A percentile compares a stretch with the other conserved stretches of the same genome.
phyloP scores from a whole-genome alignment of 2,888 invertebrate species.

The Scrobipalpa atriplicella region DNA sequence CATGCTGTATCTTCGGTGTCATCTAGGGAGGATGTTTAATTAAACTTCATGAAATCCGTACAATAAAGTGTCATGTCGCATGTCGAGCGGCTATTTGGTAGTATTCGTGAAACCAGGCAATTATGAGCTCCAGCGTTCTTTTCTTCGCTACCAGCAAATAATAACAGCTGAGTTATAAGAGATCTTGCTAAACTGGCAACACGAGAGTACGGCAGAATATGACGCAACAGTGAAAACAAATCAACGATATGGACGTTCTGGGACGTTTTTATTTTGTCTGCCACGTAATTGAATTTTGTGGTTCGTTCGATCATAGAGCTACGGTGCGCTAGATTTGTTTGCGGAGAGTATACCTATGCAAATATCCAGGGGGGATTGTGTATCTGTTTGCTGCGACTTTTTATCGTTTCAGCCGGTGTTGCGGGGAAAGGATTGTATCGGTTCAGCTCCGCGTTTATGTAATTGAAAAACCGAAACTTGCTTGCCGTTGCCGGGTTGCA shows the following conservation, averaged over 20 bases:
- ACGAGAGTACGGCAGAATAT: constrained; percentile 50
- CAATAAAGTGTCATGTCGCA: constrained; percentile 61
- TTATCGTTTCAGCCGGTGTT: constrained; percentile 25
- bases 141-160: constrained; percentile 28
- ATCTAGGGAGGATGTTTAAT: constrained; percentile 61
- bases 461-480: constrained; percentile 24
- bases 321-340: constrained; percentile 54
- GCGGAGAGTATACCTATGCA: constrained; percentile 44
- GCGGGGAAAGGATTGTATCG: constrained; percentile 22
- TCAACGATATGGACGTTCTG: constrained; percentile 66
- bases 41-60: constrained; percentile 64
- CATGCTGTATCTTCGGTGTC: constrained; percentile 45
- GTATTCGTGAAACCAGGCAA: constrained; percentile 48
- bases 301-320: constrained; percentile 63
- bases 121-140: constrained; percentile 41
- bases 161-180: constrained; percentile 30
- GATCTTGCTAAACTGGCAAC: constrained; percentile 53
- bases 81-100: constrained; percentile 50
- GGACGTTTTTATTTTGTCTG: constrained; percentile 76
- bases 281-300: constrained; percentile 78
- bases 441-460: constrained; percentile 17
- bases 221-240: constrained; percentile 71
- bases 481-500: constrained; percentile 9
- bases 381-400: constrained; percentile 37
- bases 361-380: constrained; percentile 41